Evolutionary conservation across 1,140 invertebrate genomes (phyloP), one percentile per base, ranked within the genome.

Genomic region (fruit fly (Drosophila melanogaster)): DNA sequence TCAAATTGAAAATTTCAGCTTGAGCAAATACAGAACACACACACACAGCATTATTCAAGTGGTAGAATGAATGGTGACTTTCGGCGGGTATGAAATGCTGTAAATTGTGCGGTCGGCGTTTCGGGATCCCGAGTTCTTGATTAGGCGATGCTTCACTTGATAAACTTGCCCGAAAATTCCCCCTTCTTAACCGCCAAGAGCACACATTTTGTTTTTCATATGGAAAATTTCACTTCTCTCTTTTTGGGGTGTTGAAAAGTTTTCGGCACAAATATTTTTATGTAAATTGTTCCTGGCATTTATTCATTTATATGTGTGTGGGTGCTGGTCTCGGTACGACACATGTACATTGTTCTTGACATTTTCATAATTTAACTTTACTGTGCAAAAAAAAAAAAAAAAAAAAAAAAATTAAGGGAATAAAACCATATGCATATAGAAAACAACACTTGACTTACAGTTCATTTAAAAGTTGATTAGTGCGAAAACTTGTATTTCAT

Each of bases 331-430:
- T 47, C 33, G 35, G 47, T 12, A 46, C 55, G 49, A 66, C 59
- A 61, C 38, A 38, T 73, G 41, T 51, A 22, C 54, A 84, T 66
- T 76, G 75, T 79, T 56, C 44, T 53, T 70, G 80, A 69, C 77
- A 81, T 79, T 81, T 86, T 87, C 83, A 87, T 81, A 87, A 87
- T 86, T 86, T 78, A 83, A 86, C 81, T 86, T 87, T 81, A 83
- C 79, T 87, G n/a, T n/a, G n/a, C n/a, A n/a, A n/a, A 6, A 8
- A 22, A 24, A 38, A 17, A 4, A 24, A 30, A 11, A 19, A 2
- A 3, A 65, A 35, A 26, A 35, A 43, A 38, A n/a, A 3, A 22
- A 22, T 22, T 2, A 22, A 22, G 19, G 19, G 19, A 26, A 15
- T 12, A 5, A 17, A 26, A 62, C 62, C 14, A 49, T 46, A 44